Base-by-base conservation (phyloP, 2,888 invertebrate genomes). In the Dorcus hopei region DNA sequence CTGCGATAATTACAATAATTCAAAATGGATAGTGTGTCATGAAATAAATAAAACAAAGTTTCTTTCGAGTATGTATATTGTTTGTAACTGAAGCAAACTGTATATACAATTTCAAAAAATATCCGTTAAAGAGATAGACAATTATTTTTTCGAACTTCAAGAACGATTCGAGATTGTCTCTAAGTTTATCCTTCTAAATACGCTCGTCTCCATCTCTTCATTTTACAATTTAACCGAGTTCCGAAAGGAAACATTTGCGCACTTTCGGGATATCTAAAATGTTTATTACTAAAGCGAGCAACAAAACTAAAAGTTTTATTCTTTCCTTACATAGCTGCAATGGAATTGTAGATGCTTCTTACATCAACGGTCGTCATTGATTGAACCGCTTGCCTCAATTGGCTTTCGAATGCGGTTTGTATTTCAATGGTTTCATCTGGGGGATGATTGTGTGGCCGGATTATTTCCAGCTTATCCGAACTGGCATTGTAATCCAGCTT, bases 401-500 rank as follows among this genome's bases (percentile, higher is more conserved):
- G 60, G 41, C 51, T 56, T 51, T 60, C 60, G 52, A 68, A 66
- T 26, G 58, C 52, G 4, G 49, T 51, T 53, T 60, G 63, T 8
- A 53, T 58, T 19, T 64, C 62, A 8, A 65, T 57, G 2, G 59
- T 61, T 11, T 63, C 59, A 57, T 71, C 70, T 11, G 70, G 70
- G 3, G 71, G 71, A 61, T 71, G 71, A 61, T 70, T 71, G 47
- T 71, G 71, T 3, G 59, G 57, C 47, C 65, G 63, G 14, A 67
- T 68, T 19, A 69, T 64, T 49, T 62, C 63, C 11, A 71, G 53
- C 43, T 67, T 38, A 26, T 63, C 65, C n/a, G 61, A 51, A n/a
- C 58, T 54, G 14, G 61, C 65, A 43, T 64, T 55, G 47, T 49
- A 45, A n/a, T 67, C 66, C 33, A 70, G 45, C 19, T 62, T 65